Evolutionary conservation across 2,113 vertebrate genomes (phyloP).

Genomic region (Cheilinus undulatus): DNA sequence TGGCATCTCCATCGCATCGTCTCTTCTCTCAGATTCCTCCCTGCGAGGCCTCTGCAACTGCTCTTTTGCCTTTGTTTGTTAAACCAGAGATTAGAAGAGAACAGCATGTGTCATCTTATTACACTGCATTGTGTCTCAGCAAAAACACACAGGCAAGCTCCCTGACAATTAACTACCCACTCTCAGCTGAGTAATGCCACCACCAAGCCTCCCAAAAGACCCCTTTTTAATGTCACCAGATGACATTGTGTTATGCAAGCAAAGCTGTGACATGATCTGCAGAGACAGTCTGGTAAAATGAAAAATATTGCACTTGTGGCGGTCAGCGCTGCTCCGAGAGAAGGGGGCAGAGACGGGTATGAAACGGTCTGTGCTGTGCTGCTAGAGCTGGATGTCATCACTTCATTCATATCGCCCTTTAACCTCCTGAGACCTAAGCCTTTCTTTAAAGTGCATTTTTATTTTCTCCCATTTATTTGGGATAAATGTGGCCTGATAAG

Average conservation of each 20-base stretch:
- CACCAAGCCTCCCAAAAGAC: constrained; percentile 67
- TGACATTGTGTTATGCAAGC: constrained; percentile 76
- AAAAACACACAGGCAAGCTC: constrained; percentile 70
- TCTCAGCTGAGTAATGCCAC: constrained; percentile 66
- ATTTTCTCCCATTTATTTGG: no score
- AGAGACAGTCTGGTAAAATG: constrained; percentile 61
- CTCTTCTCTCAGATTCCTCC: neutral
- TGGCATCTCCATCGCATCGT: neutral
- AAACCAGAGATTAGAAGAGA: constrained; percentile 66
- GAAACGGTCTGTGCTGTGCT: constrained; percentile 7
- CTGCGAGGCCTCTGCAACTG: constrained; percentile 10
- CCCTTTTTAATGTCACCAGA: constrained; percentile 75
- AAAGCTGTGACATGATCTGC: constrained; percentile 72
- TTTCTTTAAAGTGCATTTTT: no score
- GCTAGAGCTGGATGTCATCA: neutral
- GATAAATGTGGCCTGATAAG: no score
- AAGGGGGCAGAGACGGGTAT: constrained; percentile 1
- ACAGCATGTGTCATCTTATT: constrained; percentile 74
- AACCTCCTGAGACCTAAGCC: no score
- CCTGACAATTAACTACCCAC: constrained; percentile 81
- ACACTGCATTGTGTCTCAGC: constrained; percentile 68
- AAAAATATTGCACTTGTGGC: constrained; percentile 60
- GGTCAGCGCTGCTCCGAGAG: constrained; percentile 37
- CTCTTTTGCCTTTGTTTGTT: constrained; percentile 67
- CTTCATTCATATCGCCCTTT: constrained; percentile 33